Base-by-base conservation (phyloP, 2,113 vertebrate species). In the Prietella phreatophila region DNA sequence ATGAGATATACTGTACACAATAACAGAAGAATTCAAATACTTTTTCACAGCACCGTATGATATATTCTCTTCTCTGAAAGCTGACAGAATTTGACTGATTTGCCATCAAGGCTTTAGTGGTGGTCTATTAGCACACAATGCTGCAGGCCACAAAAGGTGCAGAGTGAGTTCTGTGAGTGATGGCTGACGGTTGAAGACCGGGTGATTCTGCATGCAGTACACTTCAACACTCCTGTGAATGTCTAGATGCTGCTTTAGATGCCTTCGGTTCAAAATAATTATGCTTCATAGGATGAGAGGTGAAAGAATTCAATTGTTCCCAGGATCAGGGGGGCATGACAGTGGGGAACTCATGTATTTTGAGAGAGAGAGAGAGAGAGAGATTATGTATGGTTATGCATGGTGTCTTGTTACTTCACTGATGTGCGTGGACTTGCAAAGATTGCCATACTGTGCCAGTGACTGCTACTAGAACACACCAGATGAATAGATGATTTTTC, bases 241-340 rank as follows among this genome's bases (percentile, higher is more conserved):
- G n/a, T 60, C 9, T 75, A 73, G 63, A 85, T 80, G 50, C 60
- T 56, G 36, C 36, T 69, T 65, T 79, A 89, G 47, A 86, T 50
- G 71, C 69, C 61, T 33, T 71, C 1, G 20, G 63, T 83, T 80
- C n/a, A 80, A 80, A 79, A 81, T 42, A 87, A 75, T 87, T 71
- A 50, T 86, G 47, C 39, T n/a, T 39, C 22, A 42, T 76, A n/a
- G 27, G 25, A 85, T n/a, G 25, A 50, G 27, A 84, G 73, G 50
- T 85, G 73, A 81, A 67, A 85, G 39, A 42, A 84, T 83, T 87
- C 55, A 81, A 36, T 36, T 60, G 82, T 58, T 89, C 63, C 19
- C 69, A 85, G 15, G 14, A 42, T 87, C 82, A 63, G 53, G 19
- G 85, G 50, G 50, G 58, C 19, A 55, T 42, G 55, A 84, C 73